These are phyloP conservation scores for Orchestes rusci DNA, from an alignment of 2,888 invertebrate species.

Conservation along the genomic window DNA sequence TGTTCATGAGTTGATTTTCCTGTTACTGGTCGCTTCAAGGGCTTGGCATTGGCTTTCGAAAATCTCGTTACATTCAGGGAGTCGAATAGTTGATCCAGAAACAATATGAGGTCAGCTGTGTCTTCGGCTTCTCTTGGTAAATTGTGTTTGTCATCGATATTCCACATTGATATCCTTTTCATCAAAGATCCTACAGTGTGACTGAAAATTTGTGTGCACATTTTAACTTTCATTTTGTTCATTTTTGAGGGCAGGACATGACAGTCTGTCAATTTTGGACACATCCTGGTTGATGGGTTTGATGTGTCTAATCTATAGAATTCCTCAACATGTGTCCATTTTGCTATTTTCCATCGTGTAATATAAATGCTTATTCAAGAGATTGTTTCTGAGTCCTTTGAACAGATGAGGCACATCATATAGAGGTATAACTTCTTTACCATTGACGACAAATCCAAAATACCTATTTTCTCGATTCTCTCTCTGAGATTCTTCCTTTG, in stretches of 20 bases:
- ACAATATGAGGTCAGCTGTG: neutral
- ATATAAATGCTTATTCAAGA: conserved; percentile 16
- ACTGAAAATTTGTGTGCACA: conserved; percentile 23
- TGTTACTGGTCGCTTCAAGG: neutral
- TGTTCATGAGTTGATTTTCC: neutral
- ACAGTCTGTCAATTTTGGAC: conserved; percentile 21
- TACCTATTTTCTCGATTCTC: conserved; percentile 13
- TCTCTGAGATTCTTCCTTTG: neutral
- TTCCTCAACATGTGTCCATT: conserved; percentile 18
- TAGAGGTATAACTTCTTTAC: conserved; percentile 19
- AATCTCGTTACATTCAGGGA: neutral
- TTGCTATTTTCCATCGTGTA: conserved; percentile 10
- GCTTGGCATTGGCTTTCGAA: neutral
- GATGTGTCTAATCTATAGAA: conserved; percentile 14
- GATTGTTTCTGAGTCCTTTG: conserved; percentile 22
- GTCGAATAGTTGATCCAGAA: neutral
- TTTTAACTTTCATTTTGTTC: conserved; percentile 15
- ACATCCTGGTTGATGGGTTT: conserved; percentile 9
- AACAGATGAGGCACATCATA: conserved; percentile 9
- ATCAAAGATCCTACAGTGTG: conserved; percentile 20
- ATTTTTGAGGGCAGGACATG: conserved; percentile 22
- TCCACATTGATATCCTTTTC: conserved; percentile 12
- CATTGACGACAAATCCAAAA: conserved; percentile 18
- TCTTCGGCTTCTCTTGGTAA: neutral
- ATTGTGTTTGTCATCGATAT: neutral